Base-by-base conservation (phyloP, 2,797 vertebrate genomes). In the Mus caroli region DNA sequence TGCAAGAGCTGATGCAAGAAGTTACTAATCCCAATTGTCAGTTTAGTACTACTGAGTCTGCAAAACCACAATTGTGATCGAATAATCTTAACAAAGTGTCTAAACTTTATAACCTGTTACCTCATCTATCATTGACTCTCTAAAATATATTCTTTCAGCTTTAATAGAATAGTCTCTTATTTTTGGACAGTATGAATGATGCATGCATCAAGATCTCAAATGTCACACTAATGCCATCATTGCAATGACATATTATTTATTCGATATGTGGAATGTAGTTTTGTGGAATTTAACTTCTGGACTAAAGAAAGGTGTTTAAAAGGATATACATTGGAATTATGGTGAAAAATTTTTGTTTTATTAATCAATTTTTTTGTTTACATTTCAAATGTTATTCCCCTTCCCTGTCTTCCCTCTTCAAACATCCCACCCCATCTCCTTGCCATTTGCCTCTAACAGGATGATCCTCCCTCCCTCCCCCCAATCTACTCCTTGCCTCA, bases 1-100 rank as follows among this genome's bases (percentile, higher is more conserved):
- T 99, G 96, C 99, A 99, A 46, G 99, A 99, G 97, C 99, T 99
- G 90, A 99, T 99, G 99, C 98, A 99, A 0, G 99, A 99, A 91
- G 98, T 99, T 94, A 99, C 99, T 94, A 99, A 99, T 98, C 98
- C 99, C 95, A 99, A 97, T 94, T 97, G 96, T 88, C 99, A 99
- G 97, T 99, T 99, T 96, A 91, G 98, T 69, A 94, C 99, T 97
- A 98, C 98, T 90, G 99, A 99, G 75, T 98, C 98, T 67, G 83
- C 50, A 0, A 83, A 98, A 77, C 87, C 91, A 43, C 85, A 95
- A 69, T 17, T 77, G 15, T 97, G 96, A 15, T 22, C 40, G 19
- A 64, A 20, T 75, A 76, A 82, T n/a, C 52, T 84, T 73, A n/a
- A 83, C 19, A 93, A 88, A 54, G 34, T 46, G 40, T 78, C 46